phyloP scores from a whole-genome alignment of 37 sponge, comb jelly and placozoan genomes.

The Axinella damicornis region DNA sequence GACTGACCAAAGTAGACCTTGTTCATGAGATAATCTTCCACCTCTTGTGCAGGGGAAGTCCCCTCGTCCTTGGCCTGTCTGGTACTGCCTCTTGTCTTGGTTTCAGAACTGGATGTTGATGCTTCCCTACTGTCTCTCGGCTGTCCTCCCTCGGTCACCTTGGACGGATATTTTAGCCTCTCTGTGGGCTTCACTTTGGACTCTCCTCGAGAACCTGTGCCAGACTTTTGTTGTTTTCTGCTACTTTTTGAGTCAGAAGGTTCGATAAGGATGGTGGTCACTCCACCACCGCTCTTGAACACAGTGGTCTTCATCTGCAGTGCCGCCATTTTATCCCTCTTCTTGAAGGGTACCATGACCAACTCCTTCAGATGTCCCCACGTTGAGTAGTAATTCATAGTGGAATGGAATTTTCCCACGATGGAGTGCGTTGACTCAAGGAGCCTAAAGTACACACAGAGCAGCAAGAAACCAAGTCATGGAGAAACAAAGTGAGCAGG shows the following conservation, averaged over 20 bases:
- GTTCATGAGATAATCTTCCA: conserved; percentile 42
- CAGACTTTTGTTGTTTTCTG: background rate
- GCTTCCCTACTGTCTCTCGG: background rate
- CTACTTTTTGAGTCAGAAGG: background rate
- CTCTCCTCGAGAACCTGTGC: too few species aligned
- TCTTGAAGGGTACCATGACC: conserved; percentile 46
- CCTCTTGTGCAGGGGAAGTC: conserved; percentile 31
- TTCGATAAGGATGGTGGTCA: background rate
- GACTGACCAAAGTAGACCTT: conserved; percentile 85
- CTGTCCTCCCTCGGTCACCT: background rate
- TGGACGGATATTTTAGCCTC: too few species aligned
- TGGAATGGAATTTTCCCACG: conserved; percentile 6
- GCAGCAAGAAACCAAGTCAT: too few species aligned
- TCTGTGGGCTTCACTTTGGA: too few species aligned
- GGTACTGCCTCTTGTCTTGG: background rate
- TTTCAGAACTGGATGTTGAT: background rate
- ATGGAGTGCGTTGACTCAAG: too few species aligned
- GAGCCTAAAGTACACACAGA: too few species aligned
- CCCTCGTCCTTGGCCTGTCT: background rate
- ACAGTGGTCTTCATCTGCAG: conserved; percentile 3
- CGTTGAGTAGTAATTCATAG: conserved; percentile 40
- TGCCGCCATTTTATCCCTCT: background rate
- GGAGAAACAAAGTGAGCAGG: too few species aligned
- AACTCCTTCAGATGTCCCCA: conserved; percentile 60
- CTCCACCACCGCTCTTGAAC: background rate